These are phyloP conservation scores for Plecturocebus donacophilus DNA, from an alignment of 2,113 vertebrate species.

Conservation along the genomic window DNA sequence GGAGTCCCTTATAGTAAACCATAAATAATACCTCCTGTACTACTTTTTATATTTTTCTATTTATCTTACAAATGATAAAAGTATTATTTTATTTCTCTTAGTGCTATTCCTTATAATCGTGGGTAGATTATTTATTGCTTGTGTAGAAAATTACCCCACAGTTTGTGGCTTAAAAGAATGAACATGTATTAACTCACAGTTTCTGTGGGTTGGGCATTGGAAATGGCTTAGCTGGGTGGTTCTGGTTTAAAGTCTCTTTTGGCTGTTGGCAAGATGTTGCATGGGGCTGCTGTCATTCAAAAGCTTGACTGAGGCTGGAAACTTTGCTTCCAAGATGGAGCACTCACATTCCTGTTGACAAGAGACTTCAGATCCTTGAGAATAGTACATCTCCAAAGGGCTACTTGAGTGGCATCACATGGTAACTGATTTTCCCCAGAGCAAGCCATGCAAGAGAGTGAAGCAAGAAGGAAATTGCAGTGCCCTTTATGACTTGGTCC, in stretches of 20 bases:
- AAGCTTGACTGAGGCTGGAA: neutral
- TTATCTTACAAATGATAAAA: neutral
- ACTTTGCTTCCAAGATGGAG: neutral
- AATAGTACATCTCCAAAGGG: neutral
- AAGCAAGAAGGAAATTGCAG: neutral
- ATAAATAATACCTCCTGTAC: neutral
- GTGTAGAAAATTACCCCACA: neutral
- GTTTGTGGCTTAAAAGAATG: neutral
- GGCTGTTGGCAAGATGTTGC: too few species aligned
- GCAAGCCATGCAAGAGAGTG: neutral
- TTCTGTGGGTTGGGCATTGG: neutral
- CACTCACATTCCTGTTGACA: too few species aligned
- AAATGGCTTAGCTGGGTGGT: neutral
- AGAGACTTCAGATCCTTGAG: neutral
- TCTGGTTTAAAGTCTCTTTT: neutral
- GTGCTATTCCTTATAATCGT: neutral
- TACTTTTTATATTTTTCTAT: neutral
- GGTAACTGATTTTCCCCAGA: neutral
- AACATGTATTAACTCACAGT: neutral
- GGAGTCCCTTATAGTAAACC: neutral
- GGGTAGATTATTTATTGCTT: neutral
- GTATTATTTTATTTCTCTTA: neutral
- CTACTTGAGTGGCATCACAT: neutral
- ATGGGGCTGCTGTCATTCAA: fast-evolving
- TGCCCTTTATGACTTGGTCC: neutral